Base-by-base conservation (phyloP, 2,113 vertebrate species). In the Campylomormyrus numenius region DNA sequence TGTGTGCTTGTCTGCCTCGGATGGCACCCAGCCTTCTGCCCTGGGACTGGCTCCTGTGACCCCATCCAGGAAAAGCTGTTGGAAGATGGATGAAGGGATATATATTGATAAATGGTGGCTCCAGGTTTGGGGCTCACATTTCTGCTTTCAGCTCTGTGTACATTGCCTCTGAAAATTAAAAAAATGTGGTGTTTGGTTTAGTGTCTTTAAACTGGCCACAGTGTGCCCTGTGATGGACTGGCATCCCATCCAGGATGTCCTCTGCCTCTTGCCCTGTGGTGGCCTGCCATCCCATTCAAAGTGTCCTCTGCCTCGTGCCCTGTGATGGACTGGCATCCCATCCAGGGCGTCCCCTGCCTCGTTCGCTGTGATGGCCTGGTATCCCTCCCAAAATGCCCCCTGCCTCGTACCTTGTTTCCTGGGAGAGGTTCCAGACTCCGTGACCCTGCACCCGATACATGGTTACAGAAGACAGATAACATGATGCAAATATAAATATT, bases 231-330 rank as follows among this genome's bases (percentile, higher is more conserved):
- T 8, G 21, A 8, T 56, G 53, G 53, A 0, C 53, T 8, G 1
- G 0, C 17, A 56, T 56, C 1, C 1, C 19, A 19, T 6, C 53
- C 1, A 56, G 52, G 0, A 5, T 53, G 4, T 53, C 52, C 52
- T 5, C 52, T 53, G 52, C 52, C 5, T 19, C 4, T 0, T 53
- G 0, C 17, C 52, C 17, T 53, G 17, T 53, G 52, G 0, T 19
- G 17, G 17, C 4, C 52, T 5, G n/a, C n/a, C n/a, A n/a, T n/a
- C n/a, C n/a, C n/a, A 6, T 7, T 1, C 1, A 56, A 5, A 0
- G 1, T 6, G 53, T 24, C 53, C 5, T 1, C 53, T 24, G 53
- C 17, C 19, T 7, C 2, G 53, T 56, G 0, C 58, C 2, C 58
- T n/a, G 24, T n/a, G 6, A 0, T 62, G 58, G 21, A 24, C 58